These are phyloP conservation scores for Riparia riparia DNA, from an alignment of 2,113 vertebrate species.

Conservation along the genomic window DNA sequence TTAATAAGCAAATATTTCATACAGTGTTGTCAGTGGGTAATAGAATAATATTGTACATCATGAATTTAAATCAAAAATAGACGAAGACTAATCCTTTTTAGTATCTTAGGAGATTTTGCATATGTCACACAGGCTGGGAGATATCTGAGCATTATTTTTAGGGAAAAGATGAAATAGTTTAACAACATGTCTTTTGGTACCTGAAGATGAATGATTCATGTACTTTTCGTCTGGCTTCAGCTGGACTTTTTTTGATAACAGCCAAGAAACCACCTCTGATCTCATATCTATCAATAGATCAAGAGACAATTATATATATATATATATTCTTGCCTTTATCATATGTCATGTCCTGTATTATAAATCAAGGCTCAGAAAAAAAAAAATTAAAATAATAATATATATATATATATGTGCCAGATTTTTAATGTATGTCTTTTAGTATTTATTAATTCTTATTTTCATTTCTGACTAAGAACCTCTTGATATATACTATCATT, in stretches of 20 bases:
- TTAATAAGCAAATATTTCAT: neutral
- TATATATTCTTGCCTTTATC: neutral
- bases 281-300: neutral
- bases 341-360: neutral
- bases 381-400: neutral
- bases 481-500: neutral
- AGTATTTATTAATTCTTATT: neutral
- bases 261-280: neutral
- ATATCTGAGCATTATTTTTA: neutral
- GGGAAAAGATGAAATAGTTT: constrained; percentile 5
- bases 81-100: neutral
- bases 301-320: neutral
- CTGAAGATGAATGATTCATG: constrained; percentile 8
- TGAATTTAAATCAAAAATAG: neutral
- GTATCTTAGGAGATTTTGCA: neutral
- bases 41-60: neutral
- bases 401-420: neutral
- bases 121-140: neutral
- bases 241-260: neutral
- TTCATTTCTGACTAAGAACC: neutral
- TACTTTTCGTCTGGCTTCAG: neutral
- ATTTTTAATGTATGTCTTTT: neutral
- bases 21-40: neutral
- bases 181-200: neutral
- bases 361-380: neutral